phyloP scores from a whole-genome alignment of 2,888 invertebrate genomes.

The Clepsis dumicolana region DNA sequence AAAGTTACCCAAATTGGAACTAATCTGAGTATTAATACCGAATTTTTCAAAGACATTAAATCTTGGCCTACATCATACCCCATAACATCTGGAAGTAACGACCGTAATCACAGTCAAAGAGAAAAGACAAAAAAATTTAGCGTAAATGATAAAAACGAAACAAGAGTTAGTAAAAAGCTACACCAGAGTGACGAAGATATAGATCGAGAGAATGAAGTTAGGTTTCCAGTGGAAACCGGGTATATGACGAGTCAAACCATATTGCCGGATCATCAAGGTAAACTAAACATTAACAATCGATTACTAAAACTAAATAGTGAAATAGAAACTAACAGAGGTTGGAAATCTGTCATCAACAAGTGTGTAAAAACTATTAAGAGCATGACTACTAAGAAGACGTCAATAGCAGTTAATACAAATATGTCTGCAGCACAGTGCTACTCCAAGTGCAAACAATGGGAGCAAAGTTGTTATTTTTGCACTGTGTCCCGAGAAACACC shows the following conservation, averaged over 20 bases:
- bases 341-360: background rate
- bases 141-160: background rate
- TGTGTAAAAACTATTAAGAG: conserved; percentile 1
- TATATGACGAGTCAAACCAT: background rate
- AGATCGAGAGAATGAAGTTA: background rate
- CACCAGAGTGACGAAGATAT: background rate
- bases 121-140: background rate
- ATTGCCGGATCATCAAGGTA: background rate
- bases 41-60: background rate
- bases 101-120: background rate
- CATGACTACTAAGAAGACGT: background rate
- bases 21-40: background rate
- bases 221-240: background rate
- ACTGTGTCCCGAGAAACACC: background rate
- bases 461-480: conserved; percentile 4
- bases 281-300: background rate
- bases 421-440: background rate
- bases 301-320: background rate
- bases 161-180: background rate
- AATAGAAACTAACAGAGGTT: background rate
- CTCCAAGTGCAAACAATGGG: background rate
- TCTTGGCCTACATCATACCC: background rate
- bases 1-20: background rate
- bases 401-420: background rate
- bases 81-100: background rate